Percentiles rank a stretch among this genome's conserved stretches.
Conservation (phyloP, 2,888 invertebrate species). For the Noctua comes region DNA sequence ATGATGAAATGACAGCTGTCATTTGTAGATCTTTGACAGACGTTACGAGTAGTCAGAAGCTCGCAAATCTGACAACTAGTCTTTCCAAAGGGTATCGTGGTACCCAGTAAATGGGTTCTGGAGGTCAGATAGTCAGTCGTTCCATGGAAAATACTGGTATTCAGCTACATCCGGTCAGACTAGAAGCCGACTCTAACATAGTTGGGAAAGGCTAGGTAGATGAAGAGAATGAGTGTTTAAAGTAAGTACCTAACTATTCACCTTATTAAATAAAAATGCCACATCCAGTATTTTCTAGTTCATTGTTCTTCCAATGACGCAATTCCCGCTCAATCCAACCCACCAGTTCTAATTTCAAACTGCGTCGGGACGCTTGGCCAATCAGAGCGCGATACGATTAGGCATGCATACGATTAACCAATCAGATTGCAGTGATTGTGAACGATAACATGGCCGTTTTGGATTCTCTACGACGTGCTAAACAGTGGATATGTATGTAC, state of each 20-base stretch:
- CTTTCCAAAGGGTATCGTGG: neutral
- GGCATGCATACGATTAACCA: constrained; percentile 74
- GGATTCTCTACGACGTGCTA: constrained; percentile 48
- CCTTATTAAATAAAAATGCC: constrained; percentile 22
- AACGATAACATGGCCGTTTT: constrained; percentile 77
- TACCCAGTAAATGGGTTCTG: neutral
- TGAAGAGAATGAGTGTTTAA: neutral
- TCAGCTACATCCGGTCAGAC: neutral
- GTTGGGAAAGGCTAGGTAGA: neutral
- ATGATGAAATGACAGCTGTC: no score
- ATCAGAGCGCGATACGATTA: constrained; percentile 74
- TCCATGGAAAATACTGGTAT: neutral
- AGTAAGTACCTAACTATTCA: neutral
- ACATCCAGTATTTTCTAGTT: constrained; percentile 41
- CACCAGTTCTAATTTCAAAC: constrained; percentile 83
- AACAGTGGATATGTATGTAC: constrained; percentile 22
- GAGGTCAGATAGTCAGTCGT: neutral
- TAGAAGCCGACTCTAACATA: neutral
- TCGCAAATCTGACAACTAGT: neutral
- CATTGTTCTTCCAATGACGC: constrained; percentile 44
- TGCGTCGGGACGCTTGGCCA: constrained; percentile 74
- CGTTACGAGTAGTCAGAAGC: neutral
- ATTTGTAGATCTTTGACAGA: neutral
- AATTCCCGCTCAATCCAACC: constrained; percentile 62
- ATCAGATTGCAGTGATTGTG: constrained; percentile 74